Evolutionary conservation across 2,113 vertebrate genomes (phyloP), one percentile per base, ranked within the genome.

Genomic region (Pteropus alecto): DNA sequence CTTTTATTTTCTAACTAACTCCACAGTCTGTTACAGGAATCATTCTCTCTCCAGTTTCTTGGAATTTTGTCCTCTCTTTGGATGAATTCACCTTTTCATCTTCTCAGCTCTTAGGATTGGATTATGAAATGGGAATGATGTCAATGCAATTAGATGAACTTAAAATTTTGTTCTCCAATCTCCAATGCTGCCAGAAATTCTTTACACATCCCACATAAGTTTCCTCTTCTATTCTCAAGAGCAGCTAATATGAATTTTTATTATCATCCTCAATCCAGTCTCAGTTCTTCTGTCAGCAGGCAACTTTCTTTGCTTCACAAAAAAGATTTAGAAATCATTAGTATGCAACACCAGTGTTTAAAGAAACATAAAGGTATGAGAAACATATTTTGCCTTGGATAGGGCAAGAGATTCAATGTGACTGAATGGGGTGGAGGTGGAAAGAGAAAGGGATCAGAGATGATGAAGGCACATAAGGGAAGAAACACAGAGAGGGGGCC

Each of bases 401-500:
- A 71, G 79, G 43, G 5, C 73, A 87, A 65, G 22, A 2, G 0
- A 9, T 22, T 79, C 24, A 9, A 1, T 30, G 79, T 56, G 33
- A 56, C 4, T 56, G 56, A 70, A n/a, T 61, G 61, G 41, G 9
- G 30, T 24, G 11, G 14, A 6, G 2, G 2, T 1, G 1, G 46
- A 28, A 28, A 61, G 26, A 26, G 30, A 33, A 51, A 48, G 33
- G 26, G 35, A 21, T 67, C 33, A 30, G 56, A 35, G 28, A 41
- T 26, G 26, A 19, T 16, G 70, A 77, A 48, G 18, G 58, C 30
- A 12, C 19, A 13, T 1, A 28, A 6, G 13, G 33, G 30, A 28
- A 19, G 18, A 60, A 35, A 21, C 22, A 3, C 26, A 6, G 15
- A 21, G 18, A 21, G 10, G 3, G 1, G 2, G 1, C 4, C 38